Evolutionary conservation across 2,797 vertebrate species (phyloP), one percentile per base, ranked within the genome.

Genomic region (Characodon lateralis): DNA sequence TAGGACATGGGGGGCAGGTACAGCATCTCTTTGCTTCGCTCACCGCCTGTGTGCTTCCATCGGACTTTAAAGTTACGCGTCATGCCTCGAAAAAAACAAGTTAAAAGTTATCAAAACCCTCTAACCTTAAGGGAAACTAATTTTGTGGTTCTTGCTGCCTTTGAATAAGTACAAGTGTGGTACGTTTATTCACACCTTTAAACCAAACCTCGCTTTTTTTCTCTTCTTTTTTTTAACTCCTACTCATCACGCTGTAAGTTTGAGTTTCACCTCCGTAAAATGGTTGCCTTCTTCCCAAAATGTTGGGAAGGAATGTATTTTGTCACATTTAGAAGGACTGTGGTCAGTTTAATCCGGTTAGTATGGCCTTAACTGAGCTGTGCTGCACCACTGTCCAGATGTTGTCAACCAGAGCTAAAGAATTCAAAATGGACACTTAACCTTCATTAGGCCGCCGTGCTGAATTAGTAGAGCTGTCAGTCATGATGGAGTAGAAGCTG

Each of bases 371-470:
- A 65, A n/a, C n/a, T 76, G 71, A 56, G 71, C 28, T 53, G 70
- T n/a, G 58, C 20, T 48, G n/a, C 87, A 89, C 91, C 82, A 66
- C 92, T 89, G 93, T 78, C 93, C 92, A 90, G 92, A 92, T 93
- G 93, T 90, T 89, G 75, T 22, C 71, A 81, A 70, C 63, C 18
- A 79, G 76, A 70, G 74, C 74, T 61, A 35, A 77, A 82, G 65
- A 87, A 89, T 90, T 92, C 91, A 94, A 94, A 93, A 95, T 94
- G 93, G 93, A 93, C 83, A 78, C 89, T 85, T 84, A 22, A 82
- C 70, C 63, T 66, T 78, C 61, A 84, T 76, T 74, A 74, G 66
- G 12, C 70, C 68, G 71, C 68, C 53, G 61, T 66, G 55, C 5
- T 77, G 53, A 76, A 78, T 82, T 50, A 77, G 20, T 6, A 70